phyloP scores from a whole-genome alignment of 2,113 vertebrate species.

The Ciconia maguari region DNA sequence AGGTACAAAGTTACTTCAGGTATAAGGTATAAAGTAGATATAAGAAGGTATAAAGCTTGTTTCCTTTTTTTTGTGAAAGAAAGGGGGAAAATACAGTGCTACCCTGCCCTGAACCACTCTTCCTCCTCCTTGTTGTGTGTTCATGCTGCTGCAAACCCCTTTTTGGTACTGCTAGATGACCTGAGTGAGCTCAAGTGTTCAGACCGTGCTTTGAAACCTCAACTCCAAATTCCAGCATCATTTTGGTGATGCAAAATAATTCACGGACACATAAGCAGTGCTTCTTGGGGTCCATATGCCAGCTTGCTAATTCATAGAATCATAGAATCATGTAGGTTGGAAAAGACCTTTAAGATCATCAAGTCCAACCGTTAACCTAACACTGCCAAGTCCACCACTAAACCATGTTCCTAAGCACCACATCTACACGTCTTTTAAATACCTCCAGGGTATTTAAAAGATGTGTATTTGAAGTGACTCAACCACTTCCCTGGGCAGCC shows the following conservation, averaged over 20 bases:
- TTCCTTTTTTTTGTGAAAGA: not conserved
- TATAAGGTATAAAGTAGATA: not conserved
- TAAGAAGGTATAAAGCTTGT: not conserved
- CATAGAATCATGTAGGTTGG: too few species aligned
- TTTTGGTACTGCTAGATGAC: not conserved
- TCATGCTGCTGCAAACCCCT: not conserved
- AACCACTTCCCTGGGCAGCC: too few species aligned
- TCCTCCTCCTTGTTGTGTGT: not conserved
- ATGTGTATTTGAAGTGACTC: too few species aligned
- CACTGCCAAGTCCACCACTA: too few species aligned
- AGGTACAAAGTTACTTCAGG: not conserved
- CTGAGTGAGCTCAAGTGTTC: not conserved
- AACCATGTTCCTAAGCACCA: too few species aligned
- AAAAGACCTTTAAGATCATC: too few species aligned
- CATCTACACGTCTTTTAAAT: too few species aligned
- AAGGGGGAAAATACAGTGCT: not conserved
- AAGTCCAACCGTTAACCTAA: too few species aligned
- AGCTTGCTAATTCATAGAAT: not conserved
- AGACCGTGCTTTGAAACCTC: not conserved
- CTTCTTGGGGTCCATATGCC: not conserved
- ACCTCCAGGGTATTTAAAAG: too few species aligned
- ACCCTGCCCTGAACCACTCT: not conserved
- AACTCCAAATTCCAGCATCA: not conserved
- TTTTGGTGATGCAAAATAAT: not conserved
- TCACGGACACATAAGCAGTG: fast-evolving